Evolutionary conservation across 2,113 vertebrate genomes (phyloP).

Genomic region (Guaruba guarouba): DNA sequence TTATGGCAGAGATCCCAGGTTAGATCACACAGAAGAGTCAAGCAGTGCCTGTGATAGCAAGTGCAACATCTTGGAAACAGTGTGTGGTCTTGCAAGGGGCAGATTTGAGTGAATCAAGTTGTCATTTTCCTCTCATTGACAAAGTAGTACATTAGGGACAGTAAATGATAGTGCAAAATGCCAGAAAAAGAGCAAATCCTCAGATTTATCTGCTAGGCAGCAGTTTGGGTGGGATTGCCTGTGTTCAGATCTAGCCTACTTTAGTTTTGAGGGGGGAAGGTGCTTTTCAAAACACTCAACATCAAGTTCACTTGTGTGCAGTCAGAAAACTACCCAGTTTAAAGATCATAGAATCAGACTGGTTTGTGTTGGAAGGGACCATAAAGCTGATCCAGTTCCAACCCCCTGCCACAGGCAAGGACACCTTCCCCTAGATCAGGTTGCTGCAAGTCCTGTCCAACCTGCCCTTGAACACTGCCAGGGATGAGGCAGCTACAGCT

Average conservation of each 20-base stretch:
- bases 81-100: not conserved
- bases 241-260: fast-evolving
- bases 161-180: too few relatives aligned
- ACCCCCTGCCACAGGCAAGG: not conserved
- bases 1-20: not conserved
- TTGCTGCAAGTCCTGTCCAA: not conserved
- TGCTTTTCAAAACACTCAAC: not conserved
- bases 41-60: not conserved
- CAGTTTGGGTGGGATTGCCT: not conserved
- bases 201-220: not conserved
- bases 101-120: not conserved
- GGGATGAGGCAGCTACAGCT: not conserved
- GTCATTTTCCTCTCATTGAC: not conserved
- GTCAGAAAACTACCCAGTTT: not conserved
- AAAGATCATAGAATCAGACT: not conserved
- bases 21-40: fast-evolving
- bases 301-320: not conserved
- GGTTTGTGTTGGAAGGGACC: not conserved
- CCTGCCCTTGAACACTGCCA: not conserved
- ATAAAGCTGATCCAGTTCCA: not conserved
- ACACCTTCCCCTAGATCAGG: not conserved
- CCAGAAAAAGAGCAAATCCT: not conserved
- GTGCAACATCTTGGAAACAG: not conserved
- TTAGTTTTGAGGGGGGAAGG: not conserved
- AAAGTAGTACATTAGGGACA: fast-evolving